Percentiles rank a stretch among this genome's conserved stretches.
Conservation (phyloP, 2,113 vertebrate genomes). For the Heterochromis multidens region DNA sequence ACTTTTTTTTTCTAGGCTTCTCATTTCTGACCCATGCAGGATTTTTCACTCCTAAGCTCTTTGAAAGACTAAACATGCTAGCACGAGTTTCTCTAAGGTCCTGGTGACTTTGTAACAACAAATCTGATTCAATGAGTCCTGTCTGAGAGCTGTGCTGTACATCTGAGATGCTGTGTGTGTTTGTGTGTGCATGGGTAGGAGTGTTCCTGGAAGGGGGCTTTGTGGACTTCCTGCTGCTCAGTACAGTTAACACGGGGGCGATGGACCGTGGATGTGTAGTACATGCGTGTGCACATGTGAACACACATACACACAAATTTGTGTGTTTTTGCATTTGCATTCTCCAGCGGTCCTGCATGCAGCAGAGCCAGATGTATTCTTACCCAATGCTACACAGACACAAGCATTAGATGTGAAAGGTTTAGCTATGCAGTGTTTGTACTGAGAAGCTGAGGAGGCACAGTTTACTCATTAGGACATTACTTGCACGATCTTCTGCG, state of each 20-base stretch:
- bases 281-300: neutral
- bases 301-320: neutral
- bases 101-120: constrained; percentile 19
- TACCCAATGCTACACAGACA: constrained; percentile 8
- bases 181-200: neutral
- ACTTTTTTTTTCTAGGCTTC: neutral
- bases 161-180: constrained; percentile 22
- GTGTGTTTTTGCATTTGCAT: constrained; percentile 27
- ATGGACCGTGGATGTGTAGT: neutral
- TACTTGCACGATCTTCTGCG: neutral
- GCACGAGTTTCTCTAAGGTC: neutral
- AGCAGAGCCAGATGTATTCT: constrained; percentile 43
- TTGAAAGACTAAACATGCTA: neutral
- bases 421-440: constrained; percentile 20
- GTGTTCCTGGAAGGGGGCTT: constrained; percentile 63
- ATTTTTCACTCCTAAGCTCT: neutral
- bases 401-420: constrained; percentile 10
- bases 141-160: constrained; percentile 21
- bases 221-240: constrained; percentile 53
- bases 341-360: constrained; percentile 11
- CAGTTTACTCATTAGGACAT: constrained; percentile 1
- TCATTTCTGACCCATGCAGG: neutral
- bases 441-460: neutral
- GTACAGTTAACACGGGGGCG: constrained; percentile 39
- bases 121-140: constrained; percentile 6